phyloP scores from a whole-genome alignment of 1,140 invertebrate genomes.

The Drosophila leontia region DNA sequence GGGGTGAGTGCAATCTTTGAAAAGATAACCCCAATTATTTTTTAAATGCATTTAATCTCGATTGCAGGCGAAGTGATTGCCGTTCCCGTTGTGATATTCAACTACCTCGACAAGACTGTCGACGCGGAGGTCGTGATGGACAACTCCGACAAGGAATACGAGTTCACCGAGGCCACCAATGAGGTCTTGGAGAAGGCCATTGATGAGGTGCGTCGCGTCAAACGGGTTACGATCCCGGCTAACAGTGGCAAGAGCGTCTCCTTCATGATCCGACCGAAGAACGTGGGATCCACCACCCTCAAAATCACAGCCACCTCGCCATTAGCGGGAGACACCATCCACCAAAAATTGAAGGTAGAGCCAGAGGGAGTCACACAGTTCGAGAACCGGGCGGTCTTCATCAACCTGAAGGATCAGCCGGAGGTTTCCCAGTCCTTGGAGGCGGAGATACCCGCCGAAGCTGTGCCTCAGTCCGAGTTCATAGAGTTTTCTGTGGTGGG shows the following conservation, averaged over 20 bases:
- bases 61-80: constrained; percentile 75
- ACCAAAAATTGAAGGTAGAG: constrained; percentile 90
- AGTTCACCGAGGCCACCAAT: constrained; percentile 89
- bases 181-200: constrained; percentile 85
- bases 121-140: constrained; percentile 93
- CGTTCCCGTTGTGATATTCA: constrained; percentile 80
- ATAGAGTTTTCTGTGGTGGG: constrained; percentile 91
- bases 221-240: constrained; percentile 88
- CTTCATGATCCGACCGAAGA: constrained; percentile 92
- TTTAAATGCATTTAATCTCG: no score
- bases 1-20: constrained; percentile 85
- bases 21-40: no score
- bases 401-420: constrained; percentile 88
- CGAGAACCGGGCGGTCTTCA: constrained; percentile 90
- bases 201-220: constrained; percentile 88
- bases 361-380: constrained; percentile 93
- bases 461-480: constrained; percentile 89
- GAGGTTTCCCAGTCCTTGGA: constrained; percentile 86
- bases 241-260: constrained; percentile 90
- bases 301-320: constrained; percentile 90
- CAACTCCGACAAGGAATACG: constrained; percentile 92
- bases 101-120: constrained; percentile 88
- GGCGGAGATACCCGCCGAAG: constrained; percentile 89
- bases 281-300: constrained; percentile 90
- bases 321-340: constrained; percentile 90